Evolutionary conservation across 2,888 invertebrate species (phyloP).

Genomic region (Phanerotoma sp.): DNA sequence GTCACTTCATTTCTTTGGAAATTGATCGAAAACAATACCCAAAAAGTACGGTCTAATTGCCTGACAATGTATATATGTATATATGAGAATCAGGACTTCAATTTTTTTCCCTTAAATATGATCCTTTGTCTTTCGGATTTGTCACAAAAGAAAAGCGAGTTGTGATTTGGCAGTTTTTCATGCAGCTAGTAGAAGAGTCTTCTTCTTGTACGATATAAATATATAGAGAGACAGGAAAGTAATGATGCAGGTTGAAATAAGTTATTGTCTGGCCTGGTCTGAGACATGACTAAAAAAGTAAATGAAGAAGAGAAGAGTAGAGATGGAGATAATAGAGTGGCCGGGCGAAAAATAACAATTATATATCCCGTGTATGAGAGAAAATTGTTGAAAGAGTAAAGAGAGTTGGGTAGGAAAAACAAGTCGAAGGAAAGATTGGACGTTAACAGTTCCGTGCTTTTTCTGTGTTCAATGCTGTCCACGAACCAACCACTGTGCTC

Average conservation of each 20-base stretch:
- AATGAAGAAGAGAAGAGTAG: constrained; percentile 20
- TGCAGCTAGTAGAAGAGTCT: constrained; percentile 4
- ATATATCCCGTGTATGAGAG: constrained; percentile 37
- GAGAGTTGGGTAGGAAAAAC: constrained; percentile 36
- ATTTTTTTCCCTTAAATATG: no score
- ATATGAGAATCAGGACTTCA: no score
- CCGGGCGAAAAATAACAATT: constrained; percentile 51
- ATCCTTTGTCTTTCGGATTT: background rate
- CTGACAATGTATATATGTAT: no score
- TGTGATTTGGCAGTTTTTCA: constrained; percentile 17
- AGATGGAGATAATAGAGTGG: constrained; percentile 33
- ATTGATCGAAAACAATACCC: no score
- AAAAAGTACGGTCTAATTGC: no score
- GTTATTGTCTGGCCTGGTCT: constrained; percentile 46
- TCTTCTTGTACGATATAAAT: no score
- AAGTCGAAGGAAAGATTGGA: constrained; percentile 47
- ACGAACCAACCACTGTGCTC: constrained; percentile 6
- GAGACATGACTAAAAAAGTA: constrained; percentile 34
- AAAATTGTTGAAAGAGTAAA: constrained; percentile 7
- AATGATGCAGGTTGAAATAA: constrained; percentile 51
- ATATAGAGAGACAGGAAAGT: constrained; percentile 40
- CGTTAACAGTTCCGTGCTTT: constrained; percentile 48
- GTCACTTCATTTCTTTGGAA: no score
- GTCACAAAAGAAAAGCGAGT: constrained; percentile 16
- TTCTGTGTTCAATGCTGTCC: constrained; percentile 38